Base-by-base conservation (phyloP, 2,797 vertebrate genomes). In the Nannoperca australis region DNA sequence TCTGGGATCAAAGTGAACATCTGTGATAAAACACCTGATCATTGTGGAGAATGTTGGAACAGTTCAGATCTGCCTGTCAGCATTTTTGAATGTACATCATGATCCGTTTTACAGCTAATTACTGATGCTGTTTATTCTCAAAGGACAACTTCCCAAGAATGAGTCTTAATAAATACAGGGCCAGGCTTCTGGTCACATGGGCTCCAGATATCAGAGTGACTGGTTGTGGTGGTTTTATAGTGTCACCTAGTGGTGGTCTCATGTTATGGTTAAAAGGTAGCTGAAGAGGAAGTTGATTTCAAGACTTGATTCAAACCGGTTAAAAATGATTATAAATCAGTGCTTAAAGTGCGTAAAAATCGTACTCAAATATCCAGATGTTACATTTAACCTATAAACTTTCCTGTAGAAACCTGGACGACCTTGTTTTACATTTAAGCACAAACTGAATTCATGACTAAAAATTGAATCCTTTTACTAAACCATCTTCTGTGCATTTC, bases 211-310 rank as follows among this genome's bases (percentile, higher is more conserved):
- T 50, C n/a, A 47, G 12, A 51, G 1, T 17, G 3, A 17, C 3
- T 53, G 44, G 34, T 18, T 53, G 7, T 58, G 0, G 22, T 65
- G n/a, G 68, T 70, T 44, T 62, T 59, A 32, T 10, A 59, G 42
- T 36, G 40, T 0, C 83, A 68, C 44, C 88, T 81, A 71, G 69
- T 79, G 85, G 66, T 50, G 5, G 6, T 1, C 1, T 58, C 0
- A 32, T 15, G 10, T 34, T 34, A 60, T 30, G 27, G 22, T 34
- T 17, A 9, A 51, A 30, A 7, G 11, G 12, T 20, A 17, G 50
- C 69, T 38, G 17, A 14, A 5, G 56, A 61, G 18, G 24, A 50
- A 7, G 30, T 6, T 36, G 15, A 13, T 4, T 0, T 30, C 0
- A 12, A 56, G n/a, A 20, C 22, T 9, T 34, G 15, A 45, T 14